phyloP scores from a whole-genome alignment of 2,113 vertebrate species.

The Gobiocypris rarus region DNA sequence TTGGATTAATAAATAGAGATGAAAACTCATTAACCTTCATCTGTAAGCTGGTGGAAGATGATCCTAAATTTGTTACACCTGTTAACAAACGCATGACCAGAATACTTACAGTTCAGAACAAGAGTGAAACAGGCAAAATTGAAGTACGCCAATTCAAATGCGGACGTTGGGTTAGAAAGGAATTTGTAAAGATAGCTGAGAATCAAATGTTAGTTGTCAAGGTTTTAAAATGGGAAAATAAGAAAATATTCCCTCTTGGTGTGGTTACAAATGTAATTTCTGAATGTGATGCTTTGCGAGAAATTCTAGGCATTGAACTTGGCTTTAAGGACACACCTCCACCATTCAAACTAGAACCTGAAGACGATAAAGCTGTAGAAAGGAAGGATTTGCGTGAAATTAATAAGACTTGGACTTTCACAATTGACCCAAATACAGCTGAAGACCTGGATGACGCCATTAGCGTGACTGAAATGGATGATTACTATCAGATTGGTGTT shows the following conservation, averaged over 20 bases:
- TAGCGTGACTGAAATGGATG: conserved; percentile 32
- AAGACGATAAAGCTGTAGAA: background rate
- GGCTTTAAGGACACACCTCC: conserved; percentile 17
- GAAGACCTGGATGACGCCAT: conserved; percentile 53
- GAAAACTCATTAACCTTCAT: conserved; percentile 22
- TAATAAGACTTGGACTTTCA: conserved; percentile 31
- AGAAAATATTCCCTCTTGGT: conserved; percentile 31
- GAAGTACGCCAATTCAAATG: background rate
- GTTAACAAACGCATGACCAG: conserved; percentile 34
- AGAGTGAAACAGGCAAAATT: background rate
- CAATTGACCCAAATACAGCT: conserved; percentile 22
- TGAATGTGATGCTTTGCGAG: background rate
- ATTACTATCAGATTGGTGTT: conserved; percentile 42
- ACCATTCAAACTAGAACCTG: background rate
- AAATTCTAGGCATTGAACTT: conserved; percentile 1
- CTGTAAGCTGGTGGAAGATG: conserved; percentile 33
- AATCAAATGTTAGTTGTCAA: conserved; percentile 41
- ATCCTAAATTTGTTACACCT: background rate
- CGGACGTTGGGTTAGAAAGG: background rate
- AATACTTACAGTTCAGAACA: conserved; percentile 7
- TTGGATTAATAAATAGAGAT: conserved; percentile 32
- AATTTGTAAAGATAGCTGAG: background rate
- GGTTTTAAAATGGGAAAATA: conserved; percentile 49
- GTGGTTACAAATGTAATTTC: conserved; percentile 38
- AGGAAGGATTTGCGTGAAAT: background rate